Conservation (phyloP, 2,113 vertebrate genomes). For the Apeltes quadracus region DNA sequence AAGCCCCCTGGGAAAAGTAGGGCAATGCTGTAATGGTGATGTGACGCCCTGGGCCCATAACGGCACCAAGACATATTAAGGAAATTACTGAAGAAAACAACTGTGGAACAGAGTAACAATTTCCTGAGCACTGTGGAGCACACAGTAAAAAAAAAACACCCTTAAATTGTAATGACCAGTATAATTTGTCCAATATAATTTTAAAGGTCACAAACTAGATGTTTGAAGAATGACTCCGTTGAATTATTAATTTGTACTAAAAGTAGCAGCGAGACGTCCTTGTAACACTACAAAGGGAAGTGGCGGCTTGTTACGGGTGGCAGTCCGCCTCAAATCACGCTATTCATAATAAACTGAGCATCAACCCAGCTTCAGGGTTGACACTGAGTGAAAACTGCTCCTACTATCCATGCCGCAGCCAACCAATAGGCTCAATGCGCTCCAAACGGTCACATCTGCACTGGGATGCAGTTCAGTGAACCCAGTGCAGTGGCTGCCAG, state of each 20-base stretch:
- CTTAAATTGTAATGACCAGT: background rate
- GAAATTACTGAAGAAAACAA: background rate
- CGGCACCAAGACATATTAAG: background rate
- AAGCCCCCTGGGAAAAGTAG: background rate
- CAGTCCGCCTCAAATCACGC: background rate
- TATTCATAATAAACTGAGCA: background rate
- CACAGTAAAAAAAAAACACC: background rate
- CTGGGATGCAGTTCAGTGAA: background rate
- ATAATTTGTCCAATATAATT: background rate
- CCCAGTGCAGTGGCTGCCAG: background rate
- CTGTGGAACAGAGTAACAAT: background rate
- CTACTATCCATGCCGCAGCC: conserved; percentile 6
- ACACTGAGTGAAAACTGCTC: background rate
- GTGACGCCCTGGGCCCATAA: background rate
- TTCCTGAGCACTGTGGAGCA: conserved; percentile 1
- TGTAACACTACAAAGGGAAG: background rate
- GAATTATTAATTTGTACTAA: background rate
- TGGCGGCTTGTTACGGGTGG: background rate
- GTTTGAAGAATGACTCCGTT: background rate
- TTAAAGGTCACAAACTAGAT: conserved; percentile 7
- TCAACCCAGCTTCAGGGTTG: background rate
- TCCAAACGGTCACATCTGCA: conserved; percentile 24
- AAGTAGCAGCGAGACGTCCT: background rate
- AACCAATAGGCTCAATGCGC: conserved; percentile 4
- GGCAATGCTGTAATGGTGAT: background rate